Conservation (phyloP, 2,888 invertebrate genomes). For the Synanthedon myopaeformis region DNA sequence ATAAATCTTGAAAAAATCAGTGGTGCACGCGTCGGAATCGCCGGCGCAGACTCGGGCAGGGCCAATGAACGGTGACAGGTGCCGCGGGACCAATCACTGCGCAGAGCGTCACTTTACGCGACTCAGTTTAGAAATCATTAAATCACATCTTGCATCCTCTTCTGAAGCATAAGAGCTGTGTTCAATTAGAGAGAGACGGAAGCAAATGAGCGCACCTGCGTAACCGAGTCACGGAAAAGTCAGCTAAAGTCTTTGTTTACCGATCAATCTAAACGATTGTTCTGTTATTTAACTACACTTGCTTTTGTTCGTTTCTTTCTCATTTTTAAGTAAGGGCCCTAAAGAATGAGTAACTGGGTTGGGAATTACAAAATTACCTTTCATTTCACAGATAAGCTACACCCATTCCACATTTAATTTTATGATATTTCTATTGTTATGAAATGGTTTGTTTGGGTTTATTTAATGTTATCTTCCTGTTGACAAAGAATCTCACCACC, state of each 20-base stretch:
- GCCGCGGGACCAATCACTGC: constrained; percentile 42
- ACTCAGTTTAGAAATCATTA: constrained; percentile 33
- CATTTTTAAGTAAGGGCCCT: constrained; percentile 12
- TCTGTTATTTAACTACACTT: constrained; percentile 5
- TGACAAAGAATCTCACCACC: too few species aligned
- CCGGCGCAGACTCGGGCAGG: constrained; percentile 47
- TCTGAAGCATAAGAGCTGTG: constrained; percentile 10
- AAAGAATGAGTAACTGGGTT: constrained; percentile 6
- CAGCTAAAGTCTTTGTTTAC: constrained; percentile 29
- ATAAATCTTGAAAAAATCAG: constrained; percentile 23
- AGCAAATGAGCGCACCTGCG: background rate
- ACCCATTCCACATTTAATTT: too few species aligned
- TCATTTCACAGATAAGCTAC: too few species aligned
- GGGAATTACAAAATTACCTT: constrained; percentile 2
- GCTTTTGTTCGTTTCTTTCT: constrained; percentile 2
- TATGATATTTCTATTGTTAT: too few species aligned
- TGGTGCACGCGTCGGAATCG: constrained; percentile 36
- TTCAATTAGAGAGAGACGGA: background rate
- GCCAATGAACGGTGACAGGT: constrained; percentile 63
- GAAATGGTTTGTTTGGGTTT: too few species aligned
- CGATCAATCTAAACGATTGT: constrained; percentile 22
- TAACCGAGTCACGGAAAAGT: constrained; percentile 12
- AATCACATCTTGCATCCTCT: constrained; percentile 36
- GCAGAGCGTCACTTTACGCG: constrained; percentile 33
- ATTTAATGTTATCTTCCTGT: too few species aligned